Base-by-base conservation (phyloP, 2,888 invertebrate genomes). In the Germaria angustata region DNA sequence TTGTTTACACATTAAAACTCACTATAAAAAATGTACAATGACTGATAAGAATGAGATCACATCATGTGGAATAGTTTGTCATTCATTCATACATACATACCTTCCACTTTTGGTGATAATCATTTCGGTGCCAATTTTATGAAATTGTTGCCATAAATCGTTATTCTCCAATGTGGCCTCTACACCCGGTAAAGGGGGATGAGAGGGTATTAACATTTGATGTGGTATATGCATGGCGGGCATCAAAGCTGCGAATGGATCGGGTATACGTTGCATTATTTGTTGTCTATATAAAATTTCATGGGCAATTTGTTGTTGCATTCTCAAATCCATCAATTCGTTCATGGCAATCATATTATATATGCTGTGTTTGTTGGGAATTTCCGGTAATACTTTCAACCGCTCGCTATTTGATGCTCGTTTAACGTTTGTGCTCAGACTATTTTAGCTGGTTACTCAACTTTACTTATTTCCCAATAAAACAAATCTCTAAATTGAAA, bases 91-190 rank as follows among this genome's bases (percentile, higher is more conserved):
- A 28, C 17, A 5, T 57, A 92, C 94, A 92, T 89, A 96, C 96
- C 96, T 92, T 89, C 96, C 96, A 61, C 93, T 93, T 88, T 95
- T 96, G n/a, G 95, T 96, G 89, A 96, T 95, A 87, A 96, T 95
- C 96, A 96, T 96, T 90, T 96, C 96, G 0, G 95, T 96, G 76
- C 94, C 94, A 85, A 94, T 93, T 81, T 93, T 92, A 87, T 95
- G 94, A 90, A 96, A 96, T 84, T 94, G 92, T 80, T 93, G 91
- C 96, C 96, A 96, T 57, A 95, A 92, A 66, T 94, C 93, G 15
- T 92, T 92, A 88, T 95, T 95, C 83, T 94, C 93, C 63, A 96
- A 90, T 13, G 92, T 93, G 15, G 94, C 93, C 73, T 94, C 89
- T 55, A 90, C 90, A 24, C 89, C 90, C 2, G 90, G 89, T 78